phyloP scores from a whole-genome alignment of 2,888 invertebrate species.

The Pristionchus japonicus region DNA sequence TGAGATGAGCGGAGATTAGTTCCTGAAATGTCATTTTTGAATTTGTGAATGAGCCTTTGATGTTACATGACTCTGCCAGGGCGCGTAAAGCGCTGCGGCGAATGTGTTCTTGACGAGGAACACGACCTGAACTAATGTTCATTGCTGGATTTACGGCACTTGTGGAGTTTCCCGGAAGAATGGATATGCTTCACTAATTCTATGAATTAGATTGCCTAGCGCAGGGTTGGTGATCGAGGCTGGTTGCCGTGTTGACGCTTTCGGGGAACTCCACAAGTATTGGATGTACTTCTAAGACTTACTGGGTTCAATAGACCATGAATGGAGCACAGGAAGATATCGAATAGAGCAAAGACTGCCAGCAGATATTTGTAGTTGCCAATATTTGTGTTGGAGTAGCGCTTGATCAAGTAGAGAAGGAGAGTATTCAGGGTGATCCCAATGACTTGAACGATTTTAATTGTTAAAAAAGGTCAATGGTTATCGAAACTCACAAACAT shows the following conservation, averaged over 20 bases:
- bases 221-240: too few species aligned
- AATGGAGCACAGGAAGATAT: background rate
- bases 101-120: background rate
- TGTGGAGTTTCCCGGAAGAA: too few species aligned
- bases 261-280: too few species aligned
- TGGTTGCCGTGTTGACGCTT: too few species aligned
- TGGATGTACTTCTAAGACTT: too few species aligned
- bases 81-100: background rate
- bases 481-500: background rate
- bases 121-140: background rate
- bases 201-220: too few species aligned
- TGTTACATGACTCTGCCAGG: background rate
- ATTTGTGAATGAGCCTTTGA: too few species aligned
- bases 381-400: background rate
- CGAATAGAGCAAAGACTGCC: background rate
- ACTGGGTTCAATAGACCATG: background rate
- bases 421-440: background rate
- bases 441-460: background rate
- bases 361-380: background rate
- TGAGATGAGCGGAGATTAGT: background rate
- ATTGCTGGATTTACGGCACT: background rate
- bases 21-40: background rate
- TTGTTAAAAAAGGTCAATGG: too few species aligned
- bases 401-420: background rate
- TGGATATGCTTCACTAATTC: too few species aligned